Evolutionary conservation across 2,888 invertebrate genomes (phyloP), one percentile per base, ranked within the genome.

Genomic region (Epicampocera succincta): DNA sequence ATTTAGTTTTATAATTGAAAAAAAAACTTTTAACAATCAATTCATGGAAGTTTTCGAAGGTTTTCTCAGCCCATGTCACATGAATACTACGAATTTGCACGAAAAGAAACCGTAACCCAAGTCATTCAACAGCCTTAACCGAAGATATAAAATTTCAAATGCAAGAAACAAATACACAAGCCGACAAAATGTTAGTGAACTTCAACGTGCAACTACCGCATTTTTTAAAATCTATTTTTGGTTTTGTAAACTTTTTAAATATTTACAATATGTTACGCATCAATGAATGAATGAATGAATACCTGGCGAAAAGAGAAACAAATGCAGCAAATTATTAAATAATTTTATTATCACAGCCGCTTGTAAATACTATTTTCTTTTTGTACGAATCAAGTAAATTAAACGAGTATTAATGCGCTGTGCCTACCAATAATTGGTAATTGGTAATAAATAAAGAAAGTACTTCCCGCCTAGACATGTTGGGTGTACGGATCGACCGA

Each of bases 381-480:
- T 65, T 54, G 58, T 29, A 40, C 40, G 29, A 33, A 25, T 48
- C 54, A 56, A 54, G 17, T 33, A 46, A 65, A 65, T 74, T 56
- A 25, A 65, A 65, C 44, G 13, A 42, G 33, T 56, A 38, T 46
- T 56, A 65, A 56, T 65, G 56, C 29, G 29, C 48, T 65, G 56
- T 19, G 48, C 40, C 48, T 68, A 52, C 25, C 58, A 79, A 73
- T 73, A 46, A 79, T 73, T 54, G 66, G 25, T 73, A 46, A 79
- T 73, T 54, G 66, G 25, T 77, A 77, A 71, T 66, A 79, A 76
- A 79, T 72, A 66, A 66, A 78, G 78, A 79, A 79, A 79, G 72
- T 79, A 79, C 78, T 79, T 79, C 78, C 78, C 78, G 78, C 78
- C 66, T 79, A 52, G 72, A 73, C 78, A 46, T 79, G 66, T 79